Evolutionary conservation across 2,888 invertebrate species (phyloP).

Genomic region (Quadroppia sp.): DNA sequence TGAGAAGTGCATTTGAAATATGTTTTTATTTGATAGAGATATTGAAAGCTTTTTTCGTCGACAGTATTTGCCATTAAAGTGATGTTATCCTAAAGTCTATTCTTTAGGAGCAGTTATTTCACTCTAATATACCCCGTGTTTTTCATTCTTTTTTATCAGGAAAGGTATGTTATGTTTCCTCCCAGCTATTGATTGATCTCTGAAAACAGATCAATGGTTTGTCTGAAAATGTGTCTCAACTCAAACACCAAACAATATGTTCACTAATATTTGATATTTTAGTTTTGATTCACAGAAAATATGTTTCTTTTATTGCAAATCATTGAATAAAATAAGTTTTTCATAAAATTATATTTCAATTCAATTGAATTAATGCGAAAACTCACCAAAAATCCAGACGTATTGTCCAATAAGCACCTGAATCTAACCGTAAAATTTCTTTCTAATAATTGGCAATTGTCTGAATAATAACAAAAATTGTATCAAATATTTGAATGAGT

Average conservation of each 20-base stretch:
- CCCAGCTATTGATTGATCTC: conserved; percentile 13
- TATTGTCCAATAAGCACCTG: conserved; percentile 97
- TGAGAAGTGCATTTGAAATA: not conserved
- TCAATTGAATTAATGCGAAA: no score
- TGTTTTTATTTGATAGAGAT: conserved; percentile 3
- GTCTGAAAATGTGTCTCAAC: not conserved
- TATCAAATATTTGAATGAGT: not conserved
- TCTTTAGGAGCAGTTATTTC: not conserved
- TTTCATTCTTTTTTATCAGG: not conserved
- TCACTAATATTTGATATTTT: no score
- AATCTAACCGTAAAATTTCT: conserved; percentile 97
- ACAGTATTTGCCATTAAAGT: not conserved
- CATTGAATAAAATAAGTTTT: no score
- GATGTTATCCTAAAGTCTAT: conserved; percentile 10
- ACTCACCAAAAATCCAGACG: conserved; percentile 95
- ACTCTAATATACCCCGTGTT: not conserved
- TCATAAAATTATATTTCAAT: no score
- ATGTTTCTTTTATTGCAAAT: not conserved
- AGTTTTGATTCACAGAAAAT: no score
- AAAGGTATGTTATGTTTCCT: conserved; percentile 13
- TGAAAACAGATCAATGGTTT: conserved; percentile 4
- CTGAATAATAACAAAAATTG: conserved; percentile 51
- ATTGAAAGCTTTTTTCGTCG: conserved; percentile 2
- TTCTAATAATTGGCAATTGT: conserved; percentile 83
- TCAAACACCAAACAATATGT: conserved; percentile 13